Percentiles rank a stretch among this genome's conserved stretches.
Evolutionary conservation across 2,888 invertebrate genomes (phyloP).

Genomic region (Unio delphinus): DNA sequence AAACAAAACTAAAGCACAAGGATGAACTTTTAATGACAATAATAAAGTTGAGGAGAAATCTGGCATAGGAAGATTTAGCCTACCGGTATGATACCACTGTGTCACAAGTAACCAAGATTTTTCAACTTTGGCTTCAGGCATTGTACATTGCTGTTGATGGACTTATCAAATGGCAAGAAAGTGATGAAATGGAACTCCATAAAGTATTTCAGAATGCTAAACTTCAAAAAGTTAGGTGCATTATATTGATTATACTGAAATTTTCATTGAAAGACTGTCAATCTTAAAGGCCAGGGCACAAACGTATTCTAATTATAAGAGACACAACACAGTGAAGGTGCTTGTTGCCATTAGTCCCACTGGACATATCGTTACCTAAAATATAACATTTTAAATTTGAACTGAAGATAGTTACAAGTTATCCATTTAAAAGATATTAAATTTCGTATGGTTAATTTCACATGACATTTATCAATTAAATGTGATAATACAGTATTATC

Average conservation of each 20-base stretch:
- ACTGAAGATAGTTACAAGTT: no score
- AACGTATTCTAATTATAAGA: constrained; percentile 7
- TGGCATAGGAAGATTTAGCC: constrained; percentile 4
- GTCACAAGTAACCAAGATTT: no score
- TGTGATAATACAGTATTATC: no score
- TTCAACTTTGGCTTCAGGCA: no score
- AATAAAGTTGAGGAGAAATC: constrained; percentile 4
- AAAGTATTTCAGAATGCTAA: constrained; percentile 2
- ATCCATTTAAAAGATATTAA: no score
- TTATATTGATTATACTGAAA: constrained; percentile 2
- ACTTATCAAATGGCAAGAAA: background rate
- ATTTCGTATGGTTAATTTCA: no score
- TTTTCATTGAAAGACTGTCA: background rate
- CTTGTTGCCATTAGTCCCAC: constrained; percentile 5
- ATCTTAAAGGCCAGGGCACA: constrained; percentile 6
- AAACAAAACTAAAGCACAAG: constrained; percentile 3
- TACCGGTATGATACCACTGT: constrained; percentile 4
- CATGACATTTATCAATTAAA: no score
- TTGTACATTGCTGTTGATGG: no score
- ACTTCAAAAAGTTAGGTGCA: constrained; percentile 3
- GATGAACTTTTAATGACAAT: constrained; percentile 6
- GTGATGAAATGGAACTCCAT: constrained; percentile 1
- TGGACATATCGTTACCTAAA: no score
- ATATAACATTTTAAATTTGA: no score
- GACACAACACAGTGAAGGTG: constrained; percentile 7